Evolutionary conservation across 2,113 vertebrate genomes (phyloP), one percentile per base, ranked within the genome.

Genomic region (Pitta sordida): DNA sequence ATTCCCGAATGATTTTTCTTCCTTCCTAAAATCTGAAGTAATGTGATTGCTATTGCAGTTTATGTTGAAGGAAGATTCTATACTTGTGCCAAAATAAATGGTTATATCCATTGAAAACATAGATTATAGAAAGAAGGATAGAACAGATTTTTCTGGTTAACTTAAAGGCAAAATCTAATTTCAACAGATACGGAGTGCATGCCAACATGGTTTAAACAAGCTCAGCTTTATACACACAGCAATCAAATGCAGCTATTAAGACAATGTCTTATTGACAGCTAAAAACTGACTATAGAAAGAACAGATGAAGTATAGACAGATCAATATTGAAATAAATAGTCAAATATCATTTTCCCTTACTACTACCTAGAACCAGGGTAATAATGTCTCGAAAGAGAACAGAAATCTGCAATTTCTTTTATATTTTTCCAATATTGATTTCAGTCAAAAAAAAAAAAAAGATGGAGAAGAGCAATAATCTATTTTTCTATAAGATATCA

Each of bases 191-290:
- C 6, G 16, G 29, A 60, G 23, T 18, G 2, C 37, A 69, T 79
- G 70, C 63, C 86, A 94, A 43, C 9, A 4, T 9, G 11, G 62
- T 81, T 94, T 92, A 87, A 87, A 69, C 65, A 94, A 89, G 75
- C 65, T 77, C 91, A 95, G 86, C 95, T 96, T 91, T 91, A 94
- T 46, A 95, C 77, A 95, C 94, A 95, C 9, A 86, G 44, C 16
- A 82, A 73, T 73, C 62, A 69, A 89, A 69, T 27, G 49, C 37
- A 69, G 49, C 34, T 59, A 36, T 52, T n/a, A 29, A 65, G 62
- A 81, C 83, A 92, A 53, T 49, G 19, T 52, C 70, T 86, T 92
- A 91, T 11, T 83, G 86, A 87, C 73, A 86, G 58, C 44, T 82
- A 34, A 89, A 93, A 94, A 53, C 26, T 70, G 81, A 71, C 86